These are phyloP conservation scores for Zhengitettix transpicula DNA, from an alignment of 2,888 invertebrate species.

Conservation along the genomic window DNA sequence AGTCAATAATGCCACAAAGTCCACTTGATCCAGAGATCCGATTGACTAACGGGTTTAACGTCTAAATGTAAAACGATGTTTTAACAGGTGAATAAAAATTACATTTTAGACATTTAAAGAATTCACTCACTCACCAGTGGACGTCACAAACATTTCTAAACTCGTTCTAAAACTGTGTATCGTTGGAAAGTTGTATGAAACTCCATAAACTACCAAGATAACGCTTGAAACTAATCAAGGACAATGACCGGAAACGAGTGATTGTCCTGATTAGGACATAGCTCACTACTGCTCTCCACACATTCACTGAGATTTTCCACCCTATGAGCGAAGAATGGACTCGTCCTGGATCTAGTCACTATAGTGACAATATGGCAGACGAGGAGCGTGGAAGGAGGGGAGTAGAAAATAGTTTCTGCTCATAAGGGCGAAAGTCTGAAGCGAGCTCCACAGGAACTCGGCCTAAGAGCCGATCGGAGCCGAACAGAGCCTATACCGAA, in stretches of 20 bases:
- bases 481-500: background rate
- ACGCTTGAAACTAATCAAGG: no score
- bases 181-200: no score
- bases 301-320: background rate
- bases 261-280: no score
- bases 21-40: no score
- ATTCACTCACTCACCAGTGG: conserved; percentile 6
- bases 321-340: background rate
- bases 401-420: background rate
- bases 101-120: no score
- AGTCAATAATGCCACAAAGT: no score
- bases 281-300: background rate
- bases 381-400: background rate
- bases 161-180: background rate
- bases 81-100: no score
- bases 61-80: no score
- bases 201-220: no score
- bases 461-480: background rate
- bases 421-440: background rate
- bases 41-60: no score
- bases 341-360: background rate
- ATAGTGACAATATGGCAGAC: background rate
- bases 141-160: conserved; percentile 6
- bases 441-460: background rate
- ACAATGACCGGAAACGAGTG: no score